phyloP scores from a whole-genome alignment of 2,797 vertebrate genomes.

The Pseudomugil tenellus region DNA sequence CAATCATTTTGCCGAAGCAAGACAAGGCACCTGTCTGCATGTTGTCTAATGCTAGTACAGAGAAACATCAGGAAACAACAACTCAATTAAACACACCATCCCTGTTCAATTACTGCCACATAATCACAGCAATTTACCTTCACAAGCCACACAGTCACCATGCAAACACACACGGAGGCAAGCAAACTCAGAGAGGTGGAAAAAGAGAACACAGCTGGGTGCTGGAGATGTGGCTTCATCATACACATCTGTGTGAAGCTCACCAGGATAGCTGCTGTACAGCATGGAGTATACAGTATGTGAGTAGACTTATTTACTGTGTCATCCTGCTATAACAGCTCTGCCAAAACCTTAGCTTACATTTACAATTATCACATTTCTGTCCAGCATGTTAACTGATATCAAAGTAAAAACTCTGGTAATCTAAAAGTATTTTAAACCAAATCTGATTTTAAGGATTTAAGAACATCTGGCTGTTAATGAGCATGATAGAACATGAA shows the following conservation, averaged over 20 bases:
- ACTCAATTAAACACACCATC: slow-evolving; percentile 84
- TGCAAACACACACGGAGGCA: slow-evolving; percentile 60
- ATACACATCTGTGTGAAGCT: slow-evolving; percentile 43
- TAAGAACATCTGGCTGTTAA: not conserved
- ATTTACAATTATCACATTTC: not conserved
- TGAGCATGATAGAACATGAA: too few species aligned
- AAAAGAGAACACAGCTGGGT: slow-evolving; percentile 22
- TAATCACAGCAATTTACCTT: slow-evolving; percentile 83
- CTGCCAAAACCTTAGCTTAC: not conserved
- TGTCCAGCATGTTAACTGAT: not conserved
- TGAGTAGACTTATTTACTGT: slow-evolving; percentile 25
- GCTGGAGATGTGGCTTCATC: slow-evolving; percentile 45
- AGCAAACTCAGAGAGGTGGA: slow-evolving; percentile 22
- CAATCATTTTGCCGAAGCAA: slow-evolving; percentile 47
- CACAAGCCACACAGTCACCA: slow-evolving; percentile 68
- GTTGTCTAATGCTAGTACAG: slow-evolving; percentile 68
- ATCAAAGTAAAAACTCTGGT: not conserved
- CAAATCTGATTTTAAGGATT: slow-evolving; percentile 2
- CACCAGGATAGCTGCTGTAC: slow-evolving; percentile 15
- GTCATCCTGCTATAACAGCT: slow-evolving; percentile 5
- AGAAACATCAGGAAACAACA: slow-evolving; percentile 81
- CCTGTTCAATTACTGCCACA: slow-evolving; percentile 83
- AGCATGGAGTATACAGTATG: slow-evolving; percentile 1
- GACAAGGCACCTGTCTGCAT: slow-evolving; percentile 73
- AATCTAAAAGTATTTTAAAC: not conserved